Conservation (phyloP, 2,113 vertebrate genomes). For the Dinomys branickii region DNA sequence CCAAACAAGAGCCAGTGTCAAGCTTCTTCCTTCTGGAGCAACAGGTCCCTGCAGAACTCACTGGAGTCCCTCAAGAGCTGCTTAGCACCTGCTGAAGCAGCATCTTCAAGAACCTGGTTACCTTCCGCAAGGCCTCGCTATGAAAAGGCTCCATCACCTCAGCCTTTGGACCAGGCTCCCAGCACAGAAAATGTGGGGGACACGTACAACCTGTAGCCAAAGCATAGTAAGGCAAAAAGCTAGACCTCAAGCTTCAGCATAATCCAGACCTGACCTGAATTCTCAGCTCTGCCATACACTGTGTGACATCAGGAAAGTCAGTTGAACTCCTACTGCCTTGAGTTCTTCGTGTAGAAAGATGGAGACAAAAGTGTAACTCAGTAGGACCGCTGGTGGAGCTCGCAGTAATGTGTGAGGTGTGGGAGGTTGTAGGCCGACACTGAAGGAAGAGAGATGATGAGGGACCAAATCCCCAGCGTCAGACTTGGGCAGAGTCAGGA, state of each 20-base stretch:
- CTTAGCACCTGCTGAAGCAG: background rate
- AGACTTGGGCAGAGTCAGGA: background rate
- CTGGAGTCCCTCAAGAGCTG: background rate
- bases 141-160: background rate
- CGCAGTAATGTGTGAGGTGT: fast-evolving
- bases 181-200: background rate
- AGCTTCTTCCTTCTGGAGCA: background rate
- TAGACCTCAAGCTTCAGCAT: background rate
- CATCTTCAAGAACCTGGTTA: background rate
- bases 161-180: background rate
- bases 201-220: background rate
- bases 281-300: background rate
- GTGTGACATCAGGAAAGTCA: background rate
- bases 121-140: background rate
- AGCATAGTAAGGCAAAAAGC: background rate
- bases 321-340: background rate
- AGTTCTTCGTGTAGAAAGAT: slow-evolving; percentile 17
- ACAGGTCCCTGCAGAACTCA: background rate
- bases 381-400: background rate
- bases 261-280: background rate
- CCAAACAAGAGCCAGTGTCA: background rate
- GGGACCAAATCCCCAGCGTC: fast-evolving
- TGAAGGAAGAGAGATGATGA: fast-evolving
- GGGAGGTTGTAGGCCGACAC: fast-evolving
- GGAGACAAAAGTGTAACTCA: background rate